A percentile compares a stretch with the other conserved stretches of the same genome.
Conservation (phyloP, 1,140 invertebrate genomes). For the Caerostris darwini region DNA sequence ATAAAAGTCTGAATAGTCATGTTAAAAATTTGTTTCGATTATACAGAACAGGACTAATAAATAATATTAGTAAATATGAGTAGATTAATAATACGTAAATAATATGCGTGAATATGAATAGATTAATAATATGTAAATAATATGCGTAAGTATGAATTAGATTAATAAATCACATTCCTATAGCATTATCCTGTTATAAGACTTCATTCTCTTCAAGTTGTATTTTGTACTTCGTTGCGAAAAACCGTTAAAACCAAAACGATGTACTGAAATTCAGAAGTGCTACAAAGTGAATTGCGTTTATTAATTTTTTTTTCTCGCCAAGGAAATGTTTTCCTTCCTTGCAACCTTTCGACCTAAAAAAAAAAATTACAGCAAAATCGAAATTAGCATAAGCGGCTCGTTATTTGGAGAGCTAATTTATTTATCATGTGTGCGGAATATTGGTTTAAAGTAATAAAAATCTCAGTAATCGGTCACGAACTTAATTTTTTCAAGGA, state of each 20-base stretch:
- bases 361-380: neutral
- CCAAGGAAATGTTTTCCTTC: neutral
- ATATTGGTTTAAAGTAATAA: neutral
- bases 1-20: too few species aligned
- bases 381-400: neutral
- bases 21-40: too few species aligned
- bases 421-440: neutral
- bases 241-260: too few species aligned
- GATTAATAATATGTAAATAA: too few species aligned
- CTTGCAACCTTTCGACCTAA: neutral
- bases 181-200: neutral
- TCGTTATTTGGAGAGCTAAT: neutral
- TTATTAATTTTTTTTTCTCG: neutral
- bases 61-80: too few species aligned
- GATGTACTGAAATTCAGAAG: neutral
- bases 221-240: neutral
- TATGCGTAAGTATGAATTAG: neutral
- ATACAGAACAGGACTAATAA: too few species aligned
- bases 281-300: neutral
- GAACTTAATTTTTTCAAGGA: neutral
- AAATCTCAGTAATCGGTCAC: neutral
- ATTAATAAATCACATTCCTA: neutral
- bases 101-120: too few species aligned
- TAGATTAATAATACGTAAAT: too few species aligned
- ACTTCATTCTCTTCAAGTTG: neutral